Conservation (phyloP, 2,888 invertebrate species). For the Agrochola macilenta region DNA sequence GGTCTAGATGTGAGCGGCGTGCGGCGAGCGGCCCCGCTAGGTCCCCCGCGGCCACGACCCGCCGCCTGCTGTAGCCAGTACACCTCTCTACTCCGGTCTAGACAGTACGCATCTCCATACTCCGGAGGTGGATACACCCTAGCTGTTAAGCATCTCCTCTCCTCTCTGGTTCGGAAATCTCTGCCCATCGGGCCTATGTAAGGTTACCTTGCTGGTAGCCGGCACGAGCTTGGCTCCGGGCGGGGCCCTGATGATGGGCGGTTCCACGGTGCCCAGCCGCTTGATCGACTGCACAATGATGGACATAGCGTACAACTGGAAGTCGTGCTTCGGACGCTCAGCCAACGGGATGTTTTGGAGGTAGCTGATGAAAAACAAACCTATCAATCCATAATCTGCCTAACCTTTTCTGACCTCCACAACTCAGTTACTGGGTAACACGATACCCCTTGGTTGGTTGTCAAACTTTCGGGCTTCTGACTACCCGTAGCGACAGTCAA, state of each 20-base stretch:
- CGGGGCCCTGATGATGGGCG: constrained; percentile 79
- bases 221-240: constrained; percentile 79
- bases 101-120: no score
- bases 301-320: constrained; percentile 81
- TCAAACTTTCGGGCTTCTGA: neutral
- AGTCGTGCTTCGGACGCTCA: constrained; percentile 83
- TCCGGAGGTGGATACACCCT: no score
- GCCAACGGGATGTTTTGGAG: constrained; percentile 85
- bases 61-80: no score
- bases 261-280: constrained; percentile 74
- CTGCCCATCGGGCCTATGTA: no score
- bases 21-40: no score
- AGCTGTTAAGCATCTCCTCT: no score
- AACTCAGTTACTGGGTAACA: neutral
- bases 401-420: neutral
- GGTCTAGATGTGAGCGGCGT: no score
- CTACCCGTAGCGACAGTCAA: neutral
- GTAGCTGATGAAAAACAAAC: constrained; percentile 78
- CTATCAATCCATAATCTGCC: neutral
- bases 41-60: no score
- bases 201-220: constrained; percentile 84
- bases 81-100: no score
- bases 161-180: no score
- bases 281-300: constrained; percentile 80
- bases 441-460: neutral